Conservation (phyloP, 2,888 invertebrate species). For the Leucozona laternaria region DNA sequence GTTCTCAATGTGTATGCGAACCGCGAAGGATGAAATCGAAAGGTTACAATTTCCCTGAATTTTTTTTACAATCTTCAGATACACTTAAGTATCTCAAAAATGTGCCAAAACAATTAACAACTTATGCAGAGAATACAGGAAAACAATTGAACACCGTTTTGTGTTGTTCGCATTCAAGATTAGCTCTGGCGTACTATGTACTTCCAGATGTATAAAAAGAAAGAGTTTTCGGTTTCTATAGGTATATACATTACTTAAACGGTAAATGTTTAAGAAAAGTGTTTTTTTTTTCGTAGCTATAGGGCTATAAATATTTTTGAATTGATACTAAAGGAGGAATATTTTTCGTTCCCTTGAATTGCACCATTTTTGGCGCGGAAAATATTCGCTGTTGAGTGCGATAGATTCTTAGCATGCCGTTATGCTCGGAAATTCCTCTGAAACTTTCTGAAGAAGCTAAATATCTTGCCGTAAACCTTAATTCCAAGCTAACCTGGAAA, state of each 20-base stretch:
- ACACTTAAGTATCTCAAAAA: constrained; percentile 63
- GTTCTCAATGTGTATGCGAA: background rate
- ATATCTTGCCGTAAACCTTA: no score
- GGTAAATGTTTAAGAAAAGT: constrained; percentile 12
- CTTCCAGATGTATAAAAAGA: background rate
- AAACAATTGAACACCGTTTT: constrained; percentile 61
- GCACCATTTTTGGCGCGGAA: no score
- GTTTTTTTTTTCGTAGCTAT: background rate
- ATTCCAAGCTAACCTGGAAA: no score
- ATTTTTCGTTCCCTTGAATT: no score
- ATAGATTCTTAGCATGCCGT: no score
- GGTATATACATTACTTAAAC: constrained; percentile 20
- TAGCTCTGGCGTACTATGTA: background rate
- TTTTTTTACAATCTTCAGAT: no score
- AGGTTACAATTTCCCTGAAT: constrained; percentile 66
- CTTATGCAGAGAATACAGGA: constrained; percentile 35
- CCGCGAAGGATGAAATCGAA: constrained; percentile 63
- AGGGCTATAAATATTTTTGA: no score
- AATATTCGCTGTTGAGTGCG: no score
- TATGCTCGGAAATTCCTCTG: no score
- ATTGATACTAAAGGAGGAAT: no score
- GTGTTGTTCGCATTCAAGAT: constrained; percentile 27
- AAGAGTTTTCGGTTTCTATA: background rate
- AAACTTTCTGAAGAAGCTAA: no score
- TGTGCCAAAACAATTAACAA: constrained; percentile 74